Conservation (phyloP, 2,113 vertebrate species). For the Rallus limicola region DNA sequence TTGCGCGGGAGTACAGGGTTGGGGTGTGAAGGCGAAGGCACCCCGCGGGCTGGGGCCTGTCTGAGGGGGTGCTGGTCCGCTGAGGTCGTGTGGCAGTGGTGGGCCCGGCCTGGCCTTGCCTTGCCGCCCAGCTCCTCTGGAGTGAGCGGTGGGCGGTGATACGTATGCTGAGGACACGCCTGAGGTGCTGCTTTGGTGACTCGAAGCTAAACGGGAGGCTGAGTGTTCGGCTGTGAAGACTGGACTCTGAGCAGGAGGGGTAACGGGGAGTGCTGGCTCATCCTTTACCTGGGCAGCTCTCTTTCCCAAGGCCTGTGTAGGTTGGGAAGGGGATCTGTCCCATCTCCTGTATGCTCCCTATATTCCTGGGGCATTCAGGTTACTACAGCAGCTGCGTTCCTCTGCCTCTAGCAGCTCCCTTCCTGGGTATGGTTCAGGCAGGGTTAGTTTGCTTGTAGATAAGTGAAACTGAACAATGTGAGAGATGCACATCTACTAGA, state of each 20-base stretch:
- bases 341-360: accelerated
- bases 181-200: too few relatives aligned
- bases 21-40: neutral
- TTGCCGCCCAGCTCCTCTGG: accelerated
- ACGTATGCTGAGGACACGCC: accelerated
- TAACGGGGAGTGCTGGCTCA: accelerated
- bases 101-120: too few relatives aligned
- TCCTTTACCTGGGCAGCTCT: accelerated
- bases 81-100: accelerated
- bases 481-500: accelerated
- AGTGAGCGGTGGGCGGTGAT: accelerated
- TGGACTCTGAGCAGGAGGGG: neutral
- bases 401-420: neutral
- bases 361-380: accelerated
- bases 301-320: accelerated
- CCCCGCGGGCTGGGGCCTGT: accelerated
- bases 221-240: neutral
- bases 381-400: too few relatives aligned
- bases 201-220: accelerated
- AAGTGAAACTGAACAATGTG: neutral
- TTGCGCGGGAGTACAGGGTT: accelerated
- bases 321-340: accelerated
- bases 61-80: accelerated
- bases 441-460: neutral
- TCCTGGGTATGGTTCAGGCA: neutral